Evolutionary conservation across 1,140 invertebrate genomes (phyloP), one percentile per base, ranked within the genome.

Genomic region (Linepithema humile): DNA sequence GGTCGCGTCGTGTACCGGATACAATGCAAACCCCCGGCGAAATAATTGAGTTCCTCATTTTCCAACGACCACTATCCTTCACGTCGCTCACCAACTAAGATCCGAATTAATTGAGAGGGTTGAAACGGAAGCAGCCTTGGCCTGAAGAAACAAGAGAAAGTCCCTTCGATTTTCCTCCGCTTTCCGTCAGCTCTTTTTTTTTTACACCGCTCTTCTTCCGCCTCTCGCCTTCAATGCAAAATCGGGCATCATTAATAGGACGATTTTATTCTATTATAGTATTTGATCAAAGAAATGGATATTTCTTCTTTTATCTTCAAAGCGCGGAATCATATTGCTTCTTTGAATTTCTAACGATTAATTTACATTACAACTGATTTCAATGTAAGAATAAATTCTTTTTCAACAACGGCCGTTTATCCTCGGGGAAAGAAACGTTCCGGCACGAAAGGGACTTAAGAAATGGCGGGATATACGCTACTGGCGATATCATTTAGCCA

Each of bases 1-100:
- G 62, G 26, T 80, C 43, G 29, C 40, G 7, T 20, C n/a, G 53
- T 40, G 23, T 69, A 82, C 57, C 5, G 20, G 40, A 69, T 57
- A 73, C 55, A 65, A 45, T 55, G 59, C 26, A 43, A 55, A 50
- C n/a, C 62, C 20, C 6, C 17, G 32, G 55, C 12, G 20, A 85
- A 86, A 85, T 84, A 89, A 87, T 89, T 67, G 72, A 89, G 75
- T 88, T 86, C 60, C 57, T 84, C 72, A 35, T 89, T 88, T 82
- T 53, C 83, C 43, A 73, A 62, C 87, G 67, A 78, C 72, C 48
- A 62, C 60, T 70, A 88, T 88, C 57, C 62, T 85, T 85, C 55
- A 88, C 38, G 65, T 78, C 60, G 35, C 17, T n/a, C n/a, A n/a
- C 57, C 15, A 29, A 67, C 48, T 78, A 70, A 83, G 78, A 88